These are phyloP conservation scores for Crypturellus undulatus DNA, from an alignment of 2,113 vertebrate species.

Conservation along the genomic window DNA sequence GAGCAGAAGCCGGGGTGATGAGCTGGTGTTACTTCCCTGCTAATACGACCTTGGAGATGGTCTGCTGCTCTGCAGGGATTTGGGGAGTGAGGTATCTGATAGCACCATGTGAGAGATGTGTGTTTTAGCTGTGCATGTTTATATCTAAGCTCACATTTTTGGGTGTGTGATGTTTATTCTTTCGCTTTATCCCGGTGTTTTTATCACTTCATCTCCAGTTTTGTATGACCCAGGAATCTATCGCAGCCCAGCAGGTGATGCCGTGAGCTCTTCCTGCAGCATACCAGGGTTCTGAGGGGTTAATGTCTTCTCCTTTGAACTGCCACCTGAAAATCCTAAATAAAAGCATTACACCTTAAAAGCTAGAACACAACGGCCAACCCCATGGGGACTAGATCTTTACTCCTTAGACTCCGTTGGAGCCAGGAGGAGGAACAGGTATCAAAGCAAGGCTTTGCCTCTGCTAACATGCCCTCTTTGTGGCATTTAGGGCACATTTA, in stretches of 20 bases:
- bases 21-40: not conserved
- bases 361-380: not conserved
- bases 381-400: not conserved
- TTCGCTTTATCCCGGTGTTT: not conserved
- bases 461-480: not conserved
- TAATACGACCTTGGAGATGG: slow-evolving; percentile 55
- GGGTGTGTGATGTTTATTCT: not conserved
- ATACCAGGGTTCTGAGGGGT: not conserved
- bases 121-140: not conserved
- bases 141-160: not conserved
- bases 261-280: not conserved
- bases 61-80: slow-evolving; percentile 24
- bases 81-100: slow-evolving; percentile 30
- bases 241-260: not conserved
- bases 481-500: not conserved
- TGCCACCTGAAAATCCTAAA: not conserved
- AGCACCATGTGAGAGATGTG: not conserved
- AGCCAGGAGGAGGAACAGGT: not conserved
- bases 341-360: not conserved
- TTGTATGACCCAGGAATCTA: not conserved
- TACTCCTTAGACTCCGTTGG: not conserved
- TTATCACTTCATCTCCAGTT: not conserved
- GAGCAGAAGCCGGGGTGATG: slow-evolving; percentile 18
- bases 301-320: not conserved
- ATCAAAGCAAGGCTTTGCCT: slow-evolving; percentile 15